These are phyloP conservation scores for Chromobotia macracanthus DNA, from an alignment of 2,797 vertebrate genomes.

Conservation along the genomic window DNA sequence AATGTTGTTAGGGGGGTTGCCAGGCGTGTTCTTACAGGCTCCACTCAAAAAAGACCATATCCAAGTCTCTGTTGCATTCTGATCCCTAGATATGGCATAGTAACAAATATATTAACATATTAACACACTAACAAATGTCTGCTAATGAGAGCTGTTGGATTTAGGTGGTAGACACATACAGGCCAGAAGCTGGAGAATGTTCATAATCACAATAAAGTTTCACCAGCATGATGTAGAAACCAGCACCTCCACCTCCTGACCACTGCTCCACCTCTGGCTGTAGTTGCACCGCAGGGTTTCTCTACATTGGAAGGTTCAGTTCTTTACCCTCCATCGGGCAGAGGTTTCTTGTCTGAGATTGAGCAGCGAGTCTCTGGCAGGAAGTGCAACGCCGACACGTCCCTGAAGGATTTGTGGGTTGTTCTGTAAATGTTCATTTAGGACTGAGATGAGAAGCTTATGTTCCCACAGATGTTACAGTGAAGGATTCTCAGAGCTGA, in stretches of 20 bases:
- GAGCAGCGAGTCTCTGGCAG: background rate
- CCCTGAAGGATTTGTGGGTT: slow-evolving; percentile 42
- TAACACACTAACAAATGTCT: background rate
- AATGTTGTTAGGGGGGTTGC: background rate
- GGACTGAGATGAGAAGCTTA: slow-evolving; percentile 40
- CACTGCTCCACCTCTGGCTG: background rate
- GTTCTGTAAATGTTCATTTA: slow-evolving; percentile 57
- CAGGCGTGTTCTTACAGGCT: background rate
- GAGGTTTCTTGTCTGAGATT: background rate
- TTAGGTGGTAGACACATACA: background rate
- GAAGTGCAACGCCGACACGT: slow-evolving; percentile 8
- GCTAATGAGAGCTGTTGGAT: background rate
- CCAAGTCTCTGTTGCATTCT: background rate
- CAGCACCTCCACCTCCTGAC: background rate
- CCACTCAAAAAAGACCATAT: background rate
- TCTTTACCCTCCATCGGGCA: background rate
- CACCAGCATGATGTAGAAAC: background rate
- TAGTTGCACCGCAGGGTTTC: background rate
- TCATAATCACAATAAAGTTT: background rate
- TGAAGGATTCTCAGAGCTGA: slow-evolving; percentile 11
- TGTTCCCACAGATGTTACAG: slow-evolving; percentile 45
- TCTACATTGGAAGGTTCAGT: background rate
- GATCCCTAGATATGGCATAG: background rate
- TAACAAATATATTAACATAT: too few species aligned
- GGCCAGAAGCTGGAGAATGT: background rate